Conservation (phyloP, 2,797 vertebrate species). For the Acridotheres tristis region DNA sequence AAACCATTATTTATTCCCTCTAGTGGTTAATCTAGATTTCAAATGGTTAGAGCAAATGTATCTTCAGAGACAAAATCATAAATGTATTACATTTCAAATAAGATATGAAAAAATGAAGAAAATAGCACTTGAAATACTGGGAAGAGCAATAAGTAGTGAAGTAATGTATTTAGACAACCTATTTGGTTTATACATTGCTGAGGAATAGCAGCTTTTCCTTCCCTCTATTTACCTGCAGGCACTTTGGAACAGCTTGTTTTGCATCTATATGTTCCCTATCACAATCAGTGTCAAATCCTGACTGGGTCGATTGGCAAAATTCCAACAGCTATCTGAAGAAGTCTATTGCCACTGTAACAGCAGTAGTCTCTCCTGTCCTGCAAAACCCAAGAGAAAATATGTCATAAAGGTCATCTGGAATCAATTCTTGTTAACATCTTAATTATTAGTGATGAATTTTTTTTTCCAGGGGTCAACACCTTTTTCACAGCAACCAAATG, state of each 20-base stretch:
- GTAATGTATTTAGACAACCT: rapidly evolving
- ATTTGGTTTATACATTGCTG: neutral
- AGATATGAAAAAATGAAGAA: neutral
- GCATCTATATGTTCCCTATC: neutral
- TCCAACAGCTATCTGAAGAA: neutral
- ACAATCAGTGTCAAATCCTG: neutral
- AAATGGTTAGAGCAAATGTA: rapidly evolving
- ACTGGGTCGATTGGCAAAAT: neutral
- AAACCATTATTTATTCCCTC: rapidly evolving
- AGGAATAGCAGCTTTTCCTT: neutral
- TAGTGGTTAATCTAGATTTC: neutral
- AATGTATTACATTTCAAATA: neutral
- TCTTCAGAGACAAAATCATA: neutral
- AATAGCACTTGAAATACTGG: neutral
- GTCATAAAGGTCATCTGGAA: neutral
- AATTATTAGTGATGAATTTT: neutral
- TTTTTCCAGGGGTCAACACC: neutral
- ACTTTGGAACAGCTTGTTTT: neutral
- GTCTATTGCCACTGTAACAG: neutral
- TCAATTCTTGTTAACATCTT: neutral
- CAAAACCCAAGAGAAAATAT: neutral
- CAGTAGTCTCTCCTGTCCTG: neutral
- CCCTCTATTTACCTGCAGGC: neutral
- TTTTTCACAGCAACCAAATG: neutral
- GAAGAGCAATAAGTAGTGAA: neutral